Conservation (phyloP, 2,888 invertebrate genomes). For the Rambutsinella grinnellia region DNA sequence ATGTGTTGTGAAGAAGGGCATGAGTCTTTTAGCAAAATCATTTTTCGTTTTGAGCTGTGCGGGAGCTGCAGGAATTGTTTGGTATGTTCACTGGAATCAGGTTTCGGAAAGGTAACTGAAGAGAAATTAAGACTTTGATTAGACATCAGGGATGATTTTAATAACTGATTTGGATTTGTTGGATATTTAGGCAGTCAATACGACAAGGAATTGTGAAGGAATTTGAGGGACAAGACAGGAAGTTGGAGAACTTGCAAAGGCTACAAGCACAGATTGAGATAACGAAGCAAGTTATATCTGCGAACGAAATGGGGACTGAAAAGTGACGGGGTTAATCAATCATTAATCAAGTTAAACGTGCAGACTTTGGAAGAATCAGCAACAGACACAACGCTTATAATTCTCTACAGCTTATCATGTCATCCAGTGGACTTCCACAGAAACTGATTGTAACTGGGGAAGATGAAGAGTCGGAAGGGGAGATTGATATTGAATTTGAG, state of each 20-base stretch:
- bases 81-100: conserved; percentile 47
- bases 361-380: too few species aligned
- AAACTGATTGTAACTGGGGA: conserved; percentile 55
- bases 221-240: conserved; percentile 36
- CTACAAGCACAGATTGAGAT: conserved; percentile 44
- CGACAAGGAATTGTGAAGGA: conserved; percentile 47
- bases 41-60: conserved; percentile 38
- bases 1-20: conserved; percentile 15
- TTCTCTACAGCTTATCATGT: too few species aligned
- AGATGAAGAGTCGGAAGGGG: conserved; percentile 59
- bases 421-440: conserved; percentile 2
- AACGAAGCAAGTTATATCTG: too few species aligned
- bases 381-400: too few species aligned
- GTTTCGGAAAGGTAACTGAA: conserved; percentile 40
- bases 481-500: conserved; percentile 40
- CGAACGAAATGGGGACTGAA: conserved; percentile 24
- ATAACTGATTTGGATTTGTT: not conserved
- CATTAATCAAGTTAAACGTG: too few species aligned
- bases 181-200: conserved; percentile 21
- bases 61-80: conserved; percentile 32
- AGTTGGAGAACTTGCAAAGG: conserved; percentile 40
- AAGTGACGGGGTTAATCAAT: too few species aligned
- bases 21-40: conserved; percentile 45
- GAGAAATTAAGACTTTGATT: too few species aligned
- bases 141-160: not conserved